Evolutionary conservation across 2,888 invertebrate species (phyloP), one percentile per base, ranked within the genome.

Genomic region (Ectemnius continuus): DNA sequence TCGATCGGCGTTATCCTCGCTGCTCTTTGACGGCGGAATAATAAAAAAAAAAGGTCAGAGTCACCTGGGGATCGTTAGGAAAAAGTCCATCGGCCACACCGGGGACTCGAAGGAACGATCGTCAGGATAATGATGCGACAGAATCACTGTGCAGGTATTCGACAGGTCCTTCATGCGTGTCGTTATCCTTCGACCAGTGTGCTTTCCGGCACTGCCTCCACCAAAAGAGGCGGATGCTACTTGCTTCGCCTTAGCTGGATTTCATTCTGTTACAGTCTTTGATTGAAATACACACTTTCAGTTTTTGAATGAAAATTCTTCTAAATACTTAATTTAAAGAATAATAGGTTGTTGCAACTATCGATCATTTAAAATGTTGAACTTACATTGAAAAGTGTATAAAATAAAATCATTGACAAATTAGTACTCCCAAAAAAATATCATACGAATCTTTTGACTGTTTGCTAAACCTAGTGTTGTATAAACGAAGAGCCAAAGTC

Each of bases 61-160:
- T 81, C 81, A 81, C 79, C 79, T 75, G 73, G 72, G 75, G 72
- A 77, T 81, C 81, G 79, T 81, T 79, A 79, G 71, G 68, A 58
- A 56, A 60, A 59, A 75, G 61, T 67, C 61, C 52, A 48, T 77
- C 60, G 60, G 63, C 57, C 69, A 60, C 47, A 69, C 66, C 62
- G 60, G 65, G 70, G 60, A 62, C 67, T 68, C 66, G 68, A 58
- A 58, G 5, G 52, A 52, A 0, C 58, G 56, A 58, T 61, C 47
- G 46, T 62, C 65, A 57, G 68, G 62, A 66, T 76, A 70, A 76
- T 68, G 76, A 68, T 70, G 65, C 70, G 56, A 74, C 61, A 47
- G 52, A 67, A 61, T 52, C 61, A 26, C 56, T 16, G 8, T 52
- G 52, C 52, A 16, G 52, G 52, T 62, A 65, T 76, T 67, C 68